A percentile compares a stretch with the other conserved stretches of the same genome.
These are phyloP conservation scores for Sander lucioperca DNA, from an alignment of 2,113 vertebrate species.

Conservation along the genomic window DNA sequence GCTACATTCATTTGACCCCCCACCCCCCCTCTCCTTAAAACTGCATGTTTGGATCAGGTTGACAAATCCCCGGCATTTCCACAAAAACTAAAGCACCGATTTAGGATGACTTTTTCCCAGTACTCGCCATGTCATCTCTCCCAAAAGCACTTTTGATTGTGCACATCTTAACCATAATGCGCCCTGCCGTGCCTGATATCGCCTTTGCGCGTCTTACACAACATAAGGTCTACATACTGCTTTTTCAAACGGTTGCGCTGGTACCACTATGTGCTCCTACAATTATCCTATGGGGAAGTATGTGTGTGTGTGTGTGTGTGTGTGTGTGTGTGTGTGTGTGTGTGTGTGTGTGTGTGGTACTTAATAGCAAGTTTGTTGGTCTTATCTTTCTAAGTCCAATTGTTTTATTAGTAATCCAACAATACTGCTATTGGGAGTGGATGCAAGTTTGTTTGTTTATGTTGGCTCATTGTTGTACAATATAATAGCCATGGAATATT, in stretches of 20 bases:
- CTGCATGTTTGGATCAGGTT: slow-evolving; percentile 66
- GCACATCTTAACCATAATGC: slow-evolving; percentile 34
- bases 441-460: not conserved
- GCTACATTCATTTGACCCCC: slow-evolving; percentile 54
- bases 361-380: not conserved
- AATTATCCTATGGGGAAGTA: slow-evolving; percentile 4
- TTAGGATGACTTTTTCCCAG: slow-evolving; percentile 44
- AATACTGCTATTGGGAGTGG: not conserved
- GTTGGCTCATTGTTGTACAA: not conserved
- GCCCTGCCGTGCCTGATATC: not conserved
- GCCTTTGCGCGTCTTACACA: slow-evolving; percentile 23
- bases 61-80: slow-evolving; percentile 66
- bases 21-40: slow-evolving; percentile 35
- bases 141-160: slow-evolving; percentile 28
- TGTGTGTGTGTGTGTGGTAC: not conserved
- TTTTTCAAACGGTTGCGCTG: too few relatives aligned
- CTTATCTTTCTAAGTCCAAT: not conserved
- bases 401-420: not conserved
- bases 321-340: slow-evolving; percentile 1
- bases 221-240: not conserved
- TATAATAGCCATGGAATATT: not conserved
- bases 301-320: not conserved
- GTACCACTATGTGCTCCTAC: not conserved
- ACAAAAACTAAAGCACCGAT: slow-evolving; percentile 56
- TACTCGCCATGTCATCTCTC: slow-evolving; percentile 22